phyloP scores from a whole-genome alignment of 2,113 vertebrate species.

The Pipa parva region DNA sequence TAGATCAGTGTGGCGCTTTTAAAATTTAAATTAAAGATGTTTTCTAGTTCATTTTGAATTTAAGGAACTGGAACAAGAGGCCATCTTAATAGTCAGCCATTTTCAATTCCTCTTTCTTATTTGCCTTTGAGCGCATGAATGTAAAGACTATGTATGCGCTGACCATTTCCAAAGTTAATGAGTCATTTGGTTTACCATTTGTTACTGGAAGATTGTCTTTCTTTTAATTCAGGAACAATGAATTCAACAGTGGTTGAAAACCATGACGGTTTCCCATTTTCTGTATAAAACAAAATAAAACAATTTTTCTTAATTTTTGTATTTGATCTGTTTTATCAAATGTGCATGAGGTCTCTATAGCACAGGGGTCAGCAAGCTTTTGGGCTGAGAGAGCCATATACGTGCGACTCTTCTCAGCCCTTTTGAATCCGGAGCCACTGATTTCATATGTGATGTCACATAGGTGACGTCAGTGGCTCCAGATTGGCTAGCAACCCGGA shows the following conservation, averaged over 20 bases:
- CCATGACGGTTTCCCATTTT: neutral
- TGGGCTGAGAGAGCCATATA: too few species aligned
- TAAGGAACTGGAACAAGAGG: slow-evolving; percentile 48
- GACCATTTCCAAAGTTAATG: slow-evolving; percentile 41
- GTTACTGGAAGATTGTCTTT: slow-evolving; percentile 48
- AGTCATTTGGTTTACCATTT: slow-evolving; percentile 43
- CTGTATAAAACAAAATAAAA: too few species aligned
- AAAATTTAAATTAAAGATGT: neutral
- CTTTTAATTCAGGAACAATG: slow-evolving; percentile 46
- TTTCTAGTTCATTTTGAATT: slow-evolving; percentile 42
- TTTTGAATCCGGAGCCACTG: too few species aligned
- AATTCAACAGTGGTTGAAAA: neutral
- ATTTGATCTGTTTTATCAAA: too few species aligned
- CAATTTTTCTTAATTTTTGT: too few species aligned
- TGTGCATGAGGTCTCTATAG: too few species aligned
- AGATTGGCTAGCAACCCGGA: too few species aligned
- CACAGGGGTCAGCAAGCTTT: too few species aligned
- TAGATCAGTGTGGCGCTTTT: too few species aligned
- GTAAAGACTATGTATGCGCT: neutral
- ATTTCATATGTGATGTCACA: too few species aligned
- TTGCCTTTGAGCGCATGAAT: slow-evolving; percentile 3
- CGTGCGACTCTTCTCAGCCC: too few species aligned
- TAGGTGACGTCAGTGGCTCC: too few species aligned
- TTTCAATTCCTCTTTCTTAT: slow-evolving; percentile 56
- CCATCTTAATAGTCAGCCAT: slow-evolving; percentile 55